These are phyloP conservation scores for Dolichoris vasculosae DNA, from an alignment of 1,140 invertebrate genomes.

Conservation along the genomic window DNA sequence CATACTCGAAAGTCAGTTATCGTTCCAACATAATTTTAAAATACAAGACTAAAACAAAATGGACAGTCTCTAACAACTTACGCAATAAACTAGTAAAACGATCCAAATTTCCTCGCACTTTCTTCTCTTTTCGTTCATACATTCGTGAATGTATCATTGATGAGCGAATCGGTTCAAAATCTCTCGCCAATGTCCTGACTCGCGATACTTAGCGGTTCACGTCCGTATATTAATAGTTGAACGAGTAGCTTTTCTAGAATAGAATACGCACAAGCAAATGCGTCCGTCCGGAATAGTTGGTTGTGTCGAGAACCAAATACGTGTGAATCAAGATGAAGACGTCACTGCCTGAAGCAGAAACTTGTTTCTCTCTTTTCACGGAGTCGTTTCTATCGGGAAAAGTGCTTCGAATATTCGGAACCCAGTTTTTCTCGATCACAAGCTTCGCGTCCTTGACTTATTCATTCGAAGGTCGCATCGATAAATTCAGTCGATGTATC, in stretches of 20 bases:
- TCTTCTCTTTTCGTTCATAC: conserved; percentile 40
- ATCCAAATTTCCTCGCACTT: conserved; percentile 12
- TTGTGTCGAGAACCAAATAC: conserved; percentile 12
- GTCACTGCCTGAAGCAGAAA: not conserved
- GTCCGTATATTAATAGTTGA: conserved; percentile 74
- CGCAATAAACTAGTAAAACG: not conserved
- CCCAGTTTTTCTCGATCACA: too few species aligned
- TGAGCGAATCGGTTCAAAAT: conserved; percentile 64
- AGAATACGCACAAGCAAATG: conserved; percentile 58
- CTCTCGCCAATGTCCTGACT: conserved; percentile 65
- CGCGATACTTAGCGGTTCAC: conserved; percentile 50
- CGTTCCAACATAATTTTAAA: too few species aligned
- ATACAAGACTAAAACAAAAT: too few species aligned
- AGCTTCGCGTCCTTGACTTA: too few species aligned
- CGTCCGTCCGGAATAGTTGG: conserved; percentile 37
- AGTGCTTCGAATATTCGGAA: too few species aligned
- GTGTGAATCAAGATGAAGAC: too few species aligned
- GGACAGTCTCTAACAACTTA: too few species aligned
- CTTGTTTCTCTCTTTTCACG: not conserved
- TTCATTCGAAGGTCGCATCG: too few species aligned
- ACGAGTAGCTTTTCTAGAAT: conserved; percentile 68
- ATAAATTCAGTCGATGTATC: too few species aligned
- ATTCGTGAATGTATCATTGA: conserved; percentile 73
- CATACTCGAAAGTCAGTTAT: too few species aligned
- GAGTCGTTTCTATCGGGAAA: too few species aligned